Evolutionary conservation across 2,888 invertebrate genomes (phyloP).

Genomic region (Xanthorhoe spadicearia): DNA sequence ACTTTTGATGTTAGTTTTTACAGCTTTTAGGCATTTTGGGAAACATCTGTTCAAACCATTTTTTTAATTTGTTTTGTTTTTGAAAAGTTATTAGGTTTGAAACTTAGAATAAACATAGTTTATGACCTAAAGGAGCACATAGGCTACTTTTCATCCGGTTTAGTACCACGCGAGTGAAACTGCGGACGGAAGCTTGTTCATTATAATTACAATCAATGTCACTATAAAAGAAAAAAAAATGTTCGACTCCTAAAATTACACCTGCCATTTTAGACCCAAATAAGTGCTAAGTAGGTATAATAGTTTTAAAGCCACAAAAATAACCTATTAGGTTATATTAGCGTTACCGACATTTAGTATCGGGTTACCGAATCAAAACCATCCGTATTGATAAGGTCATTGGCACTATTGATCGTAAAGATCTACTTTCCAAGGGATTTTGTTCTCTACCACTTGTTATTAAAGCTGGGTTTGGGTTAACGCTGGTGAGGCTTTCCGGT

Average conservation of each 20-base stretch:
- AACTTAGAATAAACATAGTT: too few species aligned
- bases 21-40: too few species aligned
- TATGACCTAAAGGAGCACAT: too few species aligned
- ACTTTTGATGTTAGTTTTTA: too few species aligned
- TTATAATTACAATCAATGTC: too few species aligned
- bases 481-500: constrained; percentile 10
- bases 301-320: constrained; percentile 29
- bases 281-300: constrained; percentile 18
- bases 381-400: constrained; percentile 36
- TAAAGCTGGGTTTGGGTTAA: constrained; percentile 7
- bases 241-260: background rate
- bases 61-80: too few species aligned
- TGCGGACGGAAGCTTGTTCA: too few species aligned
- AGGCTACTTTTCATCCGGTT: too few species aligned
- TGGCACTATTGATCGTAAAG: constrained; percentile 31
- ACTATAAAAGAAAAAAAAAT: background rate
- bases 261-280: background rate
- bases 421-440: constrained; percentile 2
- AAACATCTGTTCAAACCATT: too few species aligned
- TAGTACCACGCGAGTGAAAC: too few species aligned
- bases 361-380: constrained; percentile 35
- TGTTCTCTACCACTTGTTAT: background rate
- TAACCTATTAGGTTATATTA: constrained; percentile 23
- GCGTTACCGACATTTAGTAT: constrained; percentile 32
- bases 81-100: too few species aligned